Conservation (phyloP, 1,140 invertebrate species). For the Megalopta genalis region DNA sequence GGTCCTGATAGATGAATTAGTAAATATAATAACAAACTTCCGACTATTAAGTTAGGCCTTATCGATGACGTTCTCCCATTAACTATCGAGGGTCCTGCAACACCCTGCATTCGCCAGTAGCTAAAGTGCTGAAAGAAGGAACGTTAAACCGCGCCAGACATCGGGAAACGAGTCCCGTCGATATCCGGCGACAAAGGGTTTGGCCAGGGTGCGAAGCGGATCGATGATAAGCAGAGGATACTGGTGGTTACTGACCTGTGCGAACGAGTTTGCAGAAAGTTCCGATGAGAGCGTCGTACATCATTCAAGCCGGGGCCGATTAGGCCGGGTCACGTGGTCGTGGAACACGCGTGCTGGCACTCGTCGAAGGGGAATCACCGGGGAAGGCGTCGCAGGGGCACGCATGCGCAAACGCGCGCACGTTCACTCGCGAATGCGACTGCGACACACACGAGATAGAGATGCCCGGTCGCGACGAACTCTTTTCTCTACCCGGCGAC, state of each 20-base stretch:
- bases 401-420: constrained; percentile 50
- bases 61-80: no score
- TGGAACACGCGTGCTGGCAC: constrained; percentile 26
- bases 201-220: not conserved
- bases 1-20: no score
- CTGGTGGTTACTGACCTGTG: constrained; percentile 49
- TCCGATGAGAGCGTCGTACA: constrained; percentile 3
- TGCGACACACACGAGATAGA: not conserved
- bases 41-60: no score
- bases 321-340: constrained; percentile 45
- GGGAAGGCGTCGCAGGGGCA: constrained; percentile 1
- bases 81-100: no score
- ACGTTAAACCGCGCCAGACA: not conserved
- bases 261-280: constrained; percentile 11
- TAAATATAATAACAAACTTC: no score
- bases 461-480: not conserved
- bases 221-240: constrained; percentile 14
- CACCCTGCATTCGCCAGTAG: no score
- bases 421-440: constrained; percentile 33
- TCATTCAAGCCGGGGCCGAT: constrained; percentile 2
- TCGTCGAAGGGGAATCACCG: not conserved
- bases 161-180: not conserved
- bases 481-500: not conserved
- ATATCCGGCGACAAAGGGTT: not conserved
- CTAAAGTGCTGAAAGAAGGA: no score